phyloP scores from a whole-genome alignment of 2,113 vertebrate genomes.

The Prunella himalayana region DNA sequence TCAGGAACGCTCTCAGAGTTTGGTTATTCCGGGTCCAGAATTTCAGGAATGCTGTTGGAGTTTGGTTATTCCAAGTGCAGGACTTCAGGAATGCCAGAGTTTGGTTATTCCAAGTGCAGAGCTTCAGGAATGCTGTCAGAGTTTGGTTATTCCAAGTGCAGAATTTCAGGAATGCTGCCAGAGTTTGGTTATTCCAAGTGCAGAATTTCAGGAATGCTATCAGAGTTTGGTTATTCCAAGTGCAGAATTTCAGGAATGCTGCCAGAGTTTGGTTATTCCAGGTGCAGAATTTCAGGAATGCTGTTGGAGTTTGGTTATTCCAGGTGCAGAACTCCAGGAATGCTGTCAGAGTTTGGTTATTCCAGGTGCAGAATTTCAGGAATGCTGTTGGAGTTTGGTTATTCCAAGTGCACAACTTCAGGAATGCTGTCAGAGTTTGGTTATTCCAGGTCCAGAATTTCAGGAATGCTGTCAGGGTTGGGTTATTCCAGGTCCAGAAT shows the following conservation, averaged over 20 bases:
- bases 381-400: too few species aligned
- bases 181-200: not conserved
- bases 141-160: not conserved
- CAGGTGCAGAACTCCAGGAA: not conserved
- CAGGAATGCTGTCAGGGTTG: not conserved
- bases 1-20: too few species aligned
- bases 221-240: not conserved
- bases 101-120: not conserved
- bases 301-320: not conserved
- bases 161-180: not conserved
- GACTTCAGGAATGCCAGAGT: too few species aligned
- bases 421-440: not conserved
- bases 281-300: not conserved
- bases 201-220: too few species aligned
- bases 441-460: not conserved
- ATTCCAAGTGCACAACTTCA: too few species aligned
- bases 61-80: not conserved
- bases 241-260: accelerated
- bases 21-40: too few species aligned
- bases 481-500: not conserved
- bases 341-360: too few species aligned
- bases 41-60: accelerated
- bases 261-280: not conserved
- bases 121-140: accelerated
- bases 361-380: too few species aligned